Conservation (phyloP, 1,140 invertebrate species). For the Aphidius gifuensis region DNA sequence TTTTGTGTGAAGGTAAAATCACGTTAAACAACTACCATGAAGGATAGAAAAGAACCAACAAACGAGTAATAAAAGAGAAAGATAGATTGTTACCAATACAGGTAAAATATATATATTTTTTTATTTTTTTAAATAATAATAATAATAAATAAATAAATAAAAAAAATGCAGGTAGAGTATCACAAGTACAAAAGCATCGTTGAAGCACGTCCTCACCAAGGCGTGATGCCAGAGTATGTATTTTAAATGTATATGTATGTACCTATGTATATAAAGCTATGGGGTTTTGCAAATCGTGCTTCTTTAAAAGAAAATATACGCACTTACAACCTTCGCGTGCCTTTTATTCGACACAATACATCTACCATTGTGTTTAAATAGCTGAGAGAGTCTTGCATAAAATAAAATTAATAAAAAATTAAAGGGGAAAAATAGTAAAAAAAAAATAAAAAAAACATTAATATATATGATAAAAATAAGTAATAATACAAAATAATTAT, state of each 20-base stretch:
- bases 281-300: constrained; percentile 12
- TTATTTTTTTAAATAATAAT: too few relatives aligned
- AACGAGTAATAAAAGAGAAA: too few relatives aligned
- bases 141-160: too few relatives aligned
- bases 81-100: too few relatives aligned
- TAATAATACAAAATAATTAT: too few relatives aligned
- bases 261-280: neutral
- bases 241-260: neutral
- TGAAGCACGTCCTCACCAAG: constrained; percentile 15
- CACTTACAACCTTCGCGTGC: constrained; percentile 10
- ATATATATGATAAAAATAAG: too few relatives aligned
- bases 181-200: neutral
- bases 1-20: constrained; percentile 11
- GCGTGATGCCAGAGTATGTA: constrained; percentile 4
- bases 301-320: constrained; percentile 10
- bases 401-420: neutral
- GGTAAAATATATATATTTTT: too few relatives aligned
- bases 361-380: constrained; percentile 37
- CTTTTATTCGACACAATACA: constrained; percentile 2
- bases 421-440: too few relatives aligned
- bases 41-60: too few relatives aligned
- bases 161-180: too few relatives aligned
- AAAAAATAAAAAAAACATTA: neutral
- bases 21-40: too few relatives aligned
- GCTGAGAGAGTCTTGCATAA: constrained; percentile 1